Evolutionary conservation across 2,888 invertebrate genomes (phyloP).

Genomic region (Ashinkailepas kermadecensis): DNA sequence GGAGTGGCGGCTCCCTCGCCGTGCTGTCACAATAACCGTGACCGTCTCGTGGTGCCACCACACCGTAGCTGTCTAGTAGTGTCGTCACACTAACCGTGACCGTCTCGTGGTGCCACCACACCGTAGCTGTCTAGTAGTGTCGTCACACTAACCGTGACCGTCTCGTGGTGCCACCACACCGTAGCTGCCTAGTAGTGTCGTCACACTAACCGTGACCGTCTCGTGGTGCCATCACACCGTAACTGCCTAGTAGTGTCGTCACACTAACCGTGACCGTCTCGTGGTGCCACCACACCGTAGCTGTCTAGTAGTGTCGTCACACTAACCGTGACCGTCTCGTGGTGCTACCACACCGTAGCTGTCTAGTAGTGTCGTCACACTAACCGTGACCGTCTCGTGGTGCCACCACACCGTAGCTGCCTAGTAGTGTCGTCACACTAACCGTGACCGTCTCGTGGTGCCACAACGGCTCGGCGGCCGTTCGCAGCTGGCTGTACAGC

Average conservation of each 20-base stretch:
- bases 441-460: background rate
- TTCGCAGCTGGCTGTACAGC: background rate
- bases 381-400: background rate
- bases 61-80: no score
- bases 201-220: no score
- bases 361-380: background rate
- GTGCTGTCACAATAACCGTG: background rate
- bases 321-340: background rate
- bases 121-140: no score
- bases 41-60: background rate
- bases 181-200: no score
- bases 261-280: no score
- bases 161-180: no score
- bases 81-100: no score
- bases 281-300: background rate
- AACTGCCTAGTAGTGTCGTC: no score
- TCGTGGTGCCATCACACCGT: no score
- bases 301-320: background rate
- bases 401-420: background rate
- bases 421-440: background rate
- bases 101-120: no score
- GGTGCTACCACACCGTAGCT: background rate
- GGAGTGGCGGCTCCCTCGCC: background rate
- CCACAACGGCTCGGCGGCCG: background rate
- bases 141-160: no score